Percentiles rank a stretch among this genome's conserved stretches.
These are phyloP conservation scores for Alca torda DNA, from an alignment of 2,797 vertebrate species.

Conservation along the genomic window DNA sequence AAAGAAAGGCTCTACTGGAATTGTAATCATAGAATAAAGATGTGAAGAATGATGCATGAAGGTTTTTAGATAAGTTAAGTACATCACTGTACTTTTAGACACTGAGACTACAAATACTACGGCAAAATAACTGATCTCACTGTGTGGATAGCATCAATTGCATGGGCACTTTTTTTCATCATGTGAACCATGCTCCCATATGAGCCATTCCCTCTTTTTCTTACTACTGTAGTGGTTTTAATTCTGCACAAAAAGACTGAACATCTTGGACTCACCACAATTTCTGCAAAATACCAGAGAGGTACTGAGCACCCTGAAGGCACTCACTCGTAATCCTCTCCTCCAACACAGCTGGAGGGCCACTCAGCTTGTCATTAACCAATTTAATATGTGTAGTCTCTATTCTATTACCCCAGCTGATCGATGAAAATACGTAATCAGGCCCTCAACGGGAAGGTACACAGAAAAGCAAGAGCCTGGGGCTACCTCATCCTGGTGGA, in stretches of 20 bases:
- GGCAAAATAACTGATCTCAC: neutral
- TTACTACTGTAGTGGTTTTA: neutral
- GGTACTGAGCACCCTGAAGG: neutral
- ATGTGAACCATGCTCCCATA: neutral
- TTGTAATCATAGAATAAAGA: neutral
- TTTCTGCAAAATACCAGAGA: neutral
- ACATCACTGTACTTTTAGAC: neutral
- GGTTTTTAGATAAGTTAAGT: neutral
- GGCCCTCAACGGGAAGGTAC: accelerated
- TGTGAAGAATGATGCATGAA: neutral
- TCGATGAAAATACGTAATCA: neutral
- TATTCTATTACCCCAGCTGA: neutral
- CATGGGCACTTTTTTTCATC: neutral
- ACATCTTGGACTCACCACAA: neutral
- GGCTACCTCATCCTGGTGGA: neutral
- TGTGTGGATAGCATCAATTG: neutral
- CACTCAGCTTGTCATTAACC: neutral
- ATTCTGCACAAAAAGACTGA: neutral
- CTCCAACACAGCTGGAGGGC: neutral
- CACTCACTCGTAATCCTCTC: neutral
- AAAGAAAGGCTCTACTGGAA: neutral
- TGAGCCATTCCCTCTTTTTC: neutral
- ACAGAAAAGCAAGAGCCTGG: neutral
- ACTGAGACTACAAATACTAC: neutral
- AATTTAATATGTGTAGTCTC: neutral